These are phyloP conservation scores for Dysmachus trigonus DNA, from an alignment of 2,888 invertebrate genomes.

Conservation along the genomic window DNA sequence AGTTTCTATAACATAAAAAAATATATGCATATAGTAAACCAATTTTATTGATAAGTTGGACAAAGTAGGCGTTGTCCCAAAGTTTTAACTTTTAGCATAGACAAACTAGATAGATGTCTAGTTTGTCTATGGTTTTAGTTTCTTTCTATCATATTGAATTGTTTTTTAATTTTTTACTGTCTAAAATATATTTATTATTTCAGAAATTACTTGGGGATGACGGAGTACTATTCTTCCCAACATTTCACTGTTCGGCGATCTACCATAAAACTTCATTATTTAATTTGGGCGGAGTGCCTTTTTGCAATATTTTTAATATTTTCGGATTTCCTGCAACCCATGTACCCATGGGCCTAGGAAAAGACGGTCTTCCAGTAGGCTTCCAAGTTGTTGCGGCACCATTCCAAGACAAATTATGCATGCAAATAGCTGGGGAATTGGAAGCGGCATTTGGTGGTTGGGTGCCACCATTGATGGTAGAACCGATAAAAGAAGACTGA, in stretches of 20 bases:
- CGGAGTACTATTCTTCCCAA: constrained; percentile 80
- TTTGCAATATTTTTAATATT: constrained; percentile 75
- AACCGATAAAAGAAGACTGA: not conserved
- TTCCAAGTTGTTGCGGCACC: constrained; percentile 81
- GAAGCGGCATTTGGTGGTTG: constrained; percentile 86
- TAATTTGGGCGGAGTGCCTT: constrained; percentile 70
- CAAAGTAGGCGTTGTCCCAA: no score
- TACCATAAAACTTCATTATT: constrained; percentile 72
- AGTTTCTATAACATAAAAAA: no score
- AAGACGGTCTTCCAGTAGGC: constrained; percentile 76
- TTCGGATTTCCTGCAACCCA: constrained; percentile 80
- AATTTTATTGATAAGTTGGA: no score
- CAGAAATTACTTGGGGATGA: constrained; percentile 72
- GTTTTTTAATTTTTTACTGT: not conserved
- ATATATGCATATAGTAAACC: no score
- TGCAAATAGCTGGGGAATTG: constrained; percentile 81
- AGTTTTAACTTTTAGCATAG: no score
- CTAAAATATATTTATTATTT: constrained; percentile 40
- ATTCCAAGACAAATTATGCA: constrained; percentile 79
- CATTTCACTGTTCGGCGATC: constrained; percentile 72
- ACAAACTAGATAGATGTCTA: no score
- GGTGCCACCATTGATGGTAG: constrained; percentile 67
- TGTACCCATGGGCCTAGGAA: constrained; percentile 74
- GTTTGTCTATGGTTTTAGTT: no score
- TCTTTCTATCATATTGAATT: not conserved